Base-by-base conservation (phyloP, 2,113 vertebrate species). In the Lepisosteus osseus region DNA sequence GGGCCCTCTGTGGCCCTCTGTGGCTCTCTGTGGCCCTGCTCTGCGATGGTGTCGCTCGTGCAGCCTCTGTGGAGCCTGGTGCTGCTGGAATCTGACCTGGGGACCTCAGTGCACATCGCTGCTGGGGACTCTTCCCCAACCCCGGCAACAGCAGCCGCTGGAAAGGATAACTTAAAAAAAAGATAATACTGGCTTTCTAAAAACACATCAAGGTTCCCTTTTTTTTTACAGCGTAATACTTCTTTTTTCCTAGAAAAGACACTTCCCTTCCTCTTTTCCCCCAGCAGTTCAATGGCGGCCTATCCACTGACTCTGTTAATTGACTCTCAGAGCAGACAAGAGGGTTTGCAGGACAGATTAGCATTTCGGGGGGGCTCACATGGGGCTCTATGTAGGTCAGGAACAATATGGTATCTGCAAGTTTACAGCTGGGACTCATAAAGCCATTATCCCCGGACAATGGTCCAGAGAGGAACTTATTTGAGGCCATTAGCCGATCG, bases 401-500 rank as follows among this genome's bases (percentile, higher is more conserved):
- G 65, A 72, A 75, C 87, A 85, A 82, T 82, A 86, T 51, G 86
- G 86, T 83, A 84, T 87, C 86, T 42, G 56, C 70, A 68, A 74
- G 63, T 79, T 81, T 80, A 78, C 82, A 81, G 76, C 78, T 84
- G 78, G 84, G 76, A 54, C 85, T 85, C 85, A 29, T 82, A 84
- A 87, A 79, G 76, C 85, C 78, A 80, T 81, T 83, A 81, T 83
- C 77, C 77, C 69, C 63, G 80, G 80, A 29, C 80, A 72, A 83
- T 3, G 80, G 79, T 79, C 70, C 76, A 73, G 77, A 83, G 80
- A 89, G 84, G 80, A 87, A 86, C 89, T 88, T 93, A 87, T 93
- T 91, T 85, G 86, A 87, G 91, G 82, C 86, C 88, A 91, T 94
- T 94, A 92, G 90, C 65, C 40, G 29, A 29, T 83, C 81, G 80